Evolutionary conservation across 2,797 vertebrate species (phyloP).

Genomic region (Chrysocyon brachyurus): DNA sequence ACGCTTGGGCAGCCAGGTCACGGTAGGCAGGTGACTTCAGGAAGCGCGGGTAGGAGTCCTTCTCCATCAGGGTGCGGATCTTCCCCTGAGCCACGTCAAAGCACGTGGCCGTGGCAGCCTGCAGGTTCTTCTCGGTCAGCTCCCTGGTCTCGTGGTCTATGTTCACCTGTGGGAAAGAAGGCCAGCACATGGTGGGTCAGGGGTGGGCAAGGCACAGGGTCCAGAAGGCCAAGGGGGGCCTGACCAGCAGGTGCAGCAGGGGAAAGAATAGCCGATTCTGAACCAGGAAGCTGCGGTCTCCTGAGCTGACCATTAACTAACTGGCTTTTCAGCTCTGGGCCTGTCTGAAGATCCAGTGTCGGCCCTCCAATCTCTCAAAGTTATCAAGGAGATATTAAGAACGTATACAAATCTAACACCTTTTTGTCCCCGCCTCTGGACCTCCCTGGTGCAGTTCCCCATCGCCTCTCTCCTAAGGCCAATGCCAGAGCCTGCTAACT

Average conservation of each 20-base stretch:
- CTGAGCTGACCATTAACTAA: background rate
- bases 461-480: background rate
- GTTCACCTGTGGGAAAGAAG: constrained; percentile 87
- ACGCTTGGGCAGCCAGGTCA: constrained; percentile 86
- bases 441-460: background rate
- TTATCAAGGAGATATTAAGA: background rate
- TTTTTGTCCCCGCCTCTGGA: background rate
- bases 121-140: constrained; percentile 87
- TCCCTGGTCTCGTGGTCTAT: constrained; percentile 91
- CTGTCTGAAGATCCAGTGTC: background rate
- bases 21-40: constrained; percentile 89
- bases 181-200: background rate
- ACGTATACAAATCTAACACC: background rate
- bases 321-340: background rate
- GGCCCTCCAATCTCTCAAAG: background rate
- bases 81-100: constrained; percentile 90
- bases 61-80: constrained; percentile 90
- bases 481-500: background rate
- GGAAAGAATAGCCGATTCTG: background rate
- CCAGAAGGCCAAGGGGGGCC: rapidly evolving
- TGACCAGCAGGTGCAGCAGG: background rate
- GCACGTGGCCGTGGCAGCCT: constrained; percentile 82
- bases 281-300: background rate
- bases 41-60: constrained; percentile 91
- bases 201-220: background rate